Conservation (phyloP, 1,140 invertebrate genomes). For the Drosophila arizonae region DNA sequence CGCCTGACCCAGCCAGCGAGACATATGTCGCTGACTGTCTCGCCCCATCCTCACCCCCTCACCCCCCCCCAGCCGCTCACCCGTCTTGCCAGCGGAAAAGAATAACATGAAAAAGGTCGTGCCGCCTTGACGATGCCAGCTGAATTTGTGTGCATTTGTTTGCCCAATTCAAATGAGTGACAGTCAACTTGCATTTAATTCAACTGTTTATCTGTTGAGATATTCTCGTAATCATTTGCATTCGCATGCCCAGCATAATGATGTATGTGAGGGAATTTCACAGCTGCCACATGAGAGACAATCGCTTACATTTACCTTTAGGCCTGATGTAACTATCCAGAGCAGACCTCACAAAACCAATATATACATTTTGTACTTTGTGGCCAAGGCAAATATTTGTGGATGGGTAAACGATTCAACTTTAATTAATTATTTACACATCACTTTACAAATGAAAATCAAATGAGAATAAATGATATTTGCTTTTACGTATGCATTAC, state of each 20-base stretch:
- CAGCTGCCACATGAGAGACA: not conserved
- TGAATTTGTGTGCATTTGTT: slow-evolving; percentile 68
- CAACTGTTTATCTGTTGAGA: slow-evolving; percentile 31
- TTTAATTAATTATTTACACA: slow-evolving; percentile 39
- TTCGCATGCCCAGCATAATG: slow-evolving; percentile 49
- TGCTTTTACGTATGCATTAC: not conserved
- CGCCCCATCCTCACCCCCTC: not conserved
- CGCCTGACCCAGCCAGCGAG: slow-evolving; percentile 45
- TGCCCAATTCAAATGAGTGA: slow-evolving; percentile 71
- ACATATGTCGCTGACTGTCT: slow-evolving; percentile 38
- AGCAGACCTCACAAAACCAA: not conserved
- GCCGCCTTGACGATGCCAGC: slow-evolving; percentile 60
- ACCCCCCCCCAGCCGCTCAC: not conserved
- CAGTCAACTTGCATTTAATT: slow-evolving; percentile 60
- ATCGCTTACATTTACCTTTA: too few relatives aligned
- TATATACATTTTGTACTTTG: not conserved
- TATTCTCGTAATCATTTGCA: slow-evolving; percentile 54
- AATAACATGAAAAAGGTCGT: slow-evolving; percentile 67
- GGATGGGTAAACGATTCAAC: slow-evolving; percentile 25
- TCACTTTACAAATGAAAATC: slow-evolving; percentile 8
- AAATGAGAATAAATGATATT: slow-evolving; percentile 11
- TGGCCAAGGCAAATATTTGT: slow-evolving; percentile 39
- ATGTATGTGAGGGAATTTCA: slow-evolving; percentile 48
- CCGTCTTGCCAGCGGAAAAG: not conserved
- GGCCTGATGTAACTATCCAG: too few relatives aligned